Evolutionary conservation across 2,888 invertebrate species (phyloP).

Genomic region (Epinotia ramella): DNA sequence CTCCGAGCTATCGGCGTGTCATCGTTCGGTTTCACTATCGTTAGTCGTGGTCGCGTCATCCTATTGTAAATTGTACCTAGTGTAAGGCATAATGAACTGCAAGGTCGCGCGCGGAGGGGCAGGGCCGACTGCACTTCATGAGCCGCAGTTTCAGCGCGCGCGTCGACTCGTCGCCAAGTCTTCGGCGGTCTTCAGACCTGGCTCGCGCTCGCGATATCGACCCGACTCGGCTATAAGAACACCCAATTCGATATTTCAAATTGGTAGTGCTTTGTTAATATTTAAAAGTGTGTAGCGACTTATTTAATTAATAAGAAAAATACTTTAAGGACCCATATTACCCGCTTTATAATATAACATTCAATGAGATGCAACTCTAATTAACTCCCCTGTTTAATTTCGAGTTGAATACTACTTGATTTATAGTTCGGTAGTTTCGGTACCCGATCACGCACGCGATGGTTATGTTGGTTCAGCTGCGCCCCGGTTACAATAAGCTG

Average conservation of each 20-base stretch:
- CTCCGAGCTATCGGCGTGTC: constrained; percentile 65
- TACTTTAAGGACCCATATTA: background rate
- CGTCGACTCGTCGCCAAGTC: constrained; percentile 15
- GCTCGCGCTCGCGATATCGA: constrained; percentile 1
- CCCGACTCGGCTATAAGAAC: background rate
- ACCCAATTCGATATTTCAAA: constrained; percentile 2
- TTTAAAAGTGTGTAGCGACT: background rate
- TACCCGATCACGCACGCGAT: constrained; percentile 33
- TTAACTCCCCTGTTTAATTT: constrained; percentile 21
- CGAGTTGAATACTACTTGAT: constrained; percentile 19
- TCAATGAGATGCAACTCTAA: background rate
- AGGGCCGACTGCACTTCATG: constrained; percentile 65
- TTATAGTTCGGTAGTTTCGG: constrained; percentile 17
- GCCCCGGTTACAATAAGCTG: constrained; percentile 52
- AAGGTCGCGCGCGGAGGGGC: constrained; percentile 77
- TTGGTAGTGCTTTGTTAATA: constrained; percentile 1
- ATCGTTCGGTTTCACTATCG: constrained; percentile 77
- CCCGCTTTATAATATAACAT: background rate
- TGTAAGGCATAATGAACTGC: constrained; percentile 82
- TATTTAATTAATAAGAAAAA: constrained; percentile 2
- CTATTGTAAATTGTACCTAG: constrained; percentile 80
- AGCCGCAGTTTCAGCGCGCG: constrained; percentile 36
- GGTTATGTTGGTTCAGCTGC: constrained; percentile 62
- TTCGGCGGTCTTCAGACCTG: background rate
- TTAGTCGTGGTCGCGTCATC: constrained; percentile 76